Base-by-base conservation (phyloP, 2,888 invertebrate genomes). In the Acleris holmiana region DNA sequence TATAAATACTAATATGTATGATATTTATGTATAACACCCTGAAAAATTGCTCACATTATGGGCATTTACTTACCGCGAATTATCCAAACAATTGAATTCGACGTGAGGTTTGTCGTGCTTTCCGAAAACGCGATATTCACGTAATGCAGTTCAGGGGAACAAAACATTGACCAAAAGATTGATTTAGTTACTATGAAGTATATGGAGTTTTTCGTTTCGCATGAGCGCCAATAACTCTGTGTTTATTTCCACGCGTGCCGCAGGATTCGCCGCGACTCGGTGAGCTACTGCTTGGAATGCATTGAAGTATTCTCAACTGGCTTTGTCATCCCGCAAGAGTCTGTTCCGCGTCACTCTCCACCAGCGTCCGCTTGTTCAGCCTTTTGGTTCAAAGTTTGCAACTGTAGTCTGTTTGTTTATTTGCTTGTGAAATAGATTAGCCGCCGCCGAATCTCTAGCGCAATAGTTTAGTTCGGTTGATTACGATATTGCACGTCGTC, bases 181-280 rank as follows among this genome's bases (percentile, higher is more conserved):
- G 3, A 13, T 29, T 29, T 29, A 10, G 29, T 29, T 29, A 29
- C 29, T 29, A 10, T 29, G 8, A 2, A 10, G 29, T 29, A 10
- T 29, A 29, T 29, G 10, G 29, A 29, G 29, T 29, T 10, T 29
- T 29, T 41, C 41, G 41, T 41, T n/a, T n/a, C 41, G 41, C 15
- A n/a, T 41, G 41, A 41, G 41, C 15, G 15, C 15, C n/a, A 41
- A 51, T 51, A 51, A 51, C 51, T 13, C 29, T 29, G 17, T 47
- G 49, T 55, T 48, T 55, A 61, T 61, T 61, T 55, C 5, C 41
- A 23, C 48, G 23, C 47, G 48, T 61, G 61, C 49, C 23, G 40
- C 35, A 54, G n/a, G 29, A 29, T 18, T 25, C 25, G 50, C 7
- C 25, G 17, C 50, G 50, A 17, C 50, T 7, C 19, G 41, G 44